Evolutionary conservation across 2,113 vertebrate genomes (phyloP).

Genomic region (Salminus brasiliensis): DNA sequence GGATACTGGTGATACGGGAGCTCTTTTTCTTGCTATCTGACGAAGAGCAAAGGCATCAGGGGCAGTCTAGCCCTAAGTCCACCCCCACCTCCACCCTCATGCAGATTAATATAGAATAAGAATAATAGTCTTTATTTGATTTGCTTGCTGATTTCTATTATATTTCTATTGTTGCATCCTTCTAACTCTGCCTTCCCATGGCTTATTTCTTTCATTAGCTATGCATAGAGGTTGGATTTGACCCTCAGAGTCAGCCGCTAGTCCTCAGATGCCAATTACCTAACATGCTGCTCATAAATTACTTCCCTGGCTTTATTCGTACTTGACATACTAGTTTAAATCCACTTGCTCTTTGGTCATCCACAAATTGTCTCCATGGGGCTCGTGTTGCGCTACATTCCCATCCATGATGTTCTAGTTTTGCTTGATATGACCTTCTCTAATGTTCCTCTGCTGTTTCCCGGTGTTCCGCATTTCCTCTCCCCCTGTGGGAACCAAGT

Average conservation of each 20-base stretch:
- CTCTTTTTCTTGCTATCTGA: not conserved
- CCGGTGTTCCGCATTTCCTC: not conserved
- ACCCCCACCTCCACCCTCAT: not conserved
- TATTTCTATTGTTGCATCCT: too few species aligned
- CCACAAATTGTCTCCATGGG: conserved; percentile 3
- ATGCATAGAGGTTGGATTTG: not conserved
- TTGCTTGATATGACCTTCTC: conserved; percentile 3
- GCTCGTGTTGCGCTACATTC: not conserved
- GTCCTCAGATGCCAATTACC: not conserved
- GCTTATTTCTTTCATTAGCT: too few species aligned
- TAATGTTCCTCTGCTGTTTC: conserved; percentile 13
- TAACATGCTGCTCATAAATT: conserved; percentile 15
- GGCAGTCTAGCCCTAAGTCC: too few species aligned
- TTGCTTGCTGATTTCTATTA: not conserved
- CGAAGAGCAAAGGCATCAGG: not conserved
- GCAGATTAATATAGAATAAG: not conserved
- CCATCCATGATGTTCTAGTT: not conserved
- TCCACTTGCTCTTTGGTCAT: not conserved
- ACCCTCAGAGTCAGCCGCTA: too few species aligned
- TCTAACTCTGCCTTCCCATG: too few species aligned
- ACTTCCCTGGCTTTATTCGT: conserved; percentile 2
- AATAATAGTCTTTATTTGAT: not conserved
- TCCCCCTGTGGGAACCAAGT: not conserved
- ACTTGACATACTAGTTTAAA: conserved; percentile 7
- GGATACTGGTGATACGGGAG: not conserved